Evolutionary conservation across 2,113 vertebrate genomes (phyloP), one percentile per base, ranked within the genome.

Genomic region (Morone chrysops): DNA sequence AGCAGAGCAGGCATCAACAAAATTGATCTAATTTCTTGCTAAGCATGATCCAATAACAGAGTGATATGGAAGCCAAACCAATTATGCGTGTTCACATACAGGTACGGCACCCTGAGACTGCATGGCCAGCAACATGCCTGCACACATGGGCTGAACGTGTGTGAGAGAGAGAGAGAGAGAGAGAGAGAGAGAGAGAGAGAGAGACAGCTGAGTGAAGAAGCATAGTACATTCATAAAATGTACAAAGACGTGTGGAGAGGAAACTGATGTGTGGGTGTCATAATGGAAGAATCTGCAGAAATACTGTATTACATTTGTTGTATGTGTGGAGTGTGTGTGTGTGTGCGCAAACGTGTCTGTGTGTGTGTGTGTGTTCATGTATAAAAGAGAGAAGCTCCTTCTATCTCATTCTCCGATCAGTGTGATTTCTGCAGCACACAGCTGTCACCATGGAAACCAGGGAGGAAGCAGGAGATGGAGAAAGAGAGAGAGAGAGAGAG

Each of bases 361-460:
- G 67, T 12, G 6, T 56, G 78, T 4, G 51, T 74, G 84, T 51
- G 80, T 72, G 83, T 70, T 88, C 88, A 80, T 86, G 85, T 92
- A 90, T 85, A 82, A 89, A 90, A 87, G 87, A 85, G 89, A 89
- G 87, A 83, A 89, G 90, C 90, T 86, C 88, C 89, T 91, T 91
- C 90, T 92, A 94, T 95, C 92, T 90, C 83, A 75, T 88, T 90
- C 90, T 91, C 85, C 78, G 82, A 93, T 95, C 92, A 91, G 91
- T 92, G 93, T 94, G 94, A 92, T 93, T 94, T 94, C 94, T 95
- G 94, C 93, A 93, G 94, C 91, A 86, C 92, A 93, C 92, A 95
- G 93, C 94, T 94, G 94, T 95, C 94, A 94, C 94, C 93, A 95
- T 95, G 93, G 94, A 91, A 94, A 95, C 94, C 93, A 83, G 89